Base-by-base conservation (phyloP, 2,888 invertebrate species). In the Podabrus alpinus region DNA sequence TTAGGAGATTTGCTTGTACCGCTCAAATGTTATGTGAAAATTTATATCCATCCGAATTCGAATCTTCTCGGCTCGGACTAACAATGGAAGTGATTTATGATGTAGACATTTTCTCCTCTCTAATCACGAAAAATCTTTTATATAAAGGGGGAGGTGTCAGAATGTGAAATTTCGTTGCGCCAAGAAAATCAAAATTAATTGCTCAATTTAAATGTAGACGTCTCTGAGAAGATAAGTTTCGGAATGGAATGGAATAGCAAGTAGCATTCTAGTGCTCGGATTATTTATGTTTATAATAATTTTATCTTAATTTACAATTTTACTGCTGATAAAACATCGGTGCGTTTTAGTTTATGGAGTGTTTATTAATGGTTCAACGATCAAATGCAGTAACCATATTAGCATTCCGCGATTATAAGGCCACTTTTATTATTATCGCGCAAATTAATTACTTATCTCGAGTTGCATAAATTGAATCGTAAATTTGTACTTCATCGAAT, bases 311-410 rank as follows among this genome's bases (percentile, higher is more conserved):
- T 62, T 17, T 19, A 62, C 62, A 62, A 62, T 62, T 62, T 64
- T 19, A 64, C 62, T 64, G n/a, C 21, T 19, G 62, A 64, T 64
- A 64, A 64, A 64, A 17, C 62, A 64, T 19, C 21, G 62, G 62
- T 21, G 21, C 13, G 19, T 64, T 61, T 64, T 64, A 64, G 19
- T 64, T 64, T 64, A 64, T 19, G 62, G 62, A n/a, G 62, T 19
- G 62, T 64, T 64, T 64, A 64, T 64, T 64, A 64, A 64, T 64
- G 62, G 19, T 19, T 64, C 62, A 21, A 64, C 21, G 62, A 64
- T 64, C 21, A 19, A 17, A 64, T 19, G 21, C 21, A 19, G 62
- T 64, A 64, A 19, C 62, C 62, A 13, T 15, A 64, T 15, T 19
- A 64, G 62, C 17, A 64, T 64, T 64, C 62, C 62, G 13, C 62